Conservation (phyloP, 2,888 invertebrate species). For the Abscondita cerata region DNA sequence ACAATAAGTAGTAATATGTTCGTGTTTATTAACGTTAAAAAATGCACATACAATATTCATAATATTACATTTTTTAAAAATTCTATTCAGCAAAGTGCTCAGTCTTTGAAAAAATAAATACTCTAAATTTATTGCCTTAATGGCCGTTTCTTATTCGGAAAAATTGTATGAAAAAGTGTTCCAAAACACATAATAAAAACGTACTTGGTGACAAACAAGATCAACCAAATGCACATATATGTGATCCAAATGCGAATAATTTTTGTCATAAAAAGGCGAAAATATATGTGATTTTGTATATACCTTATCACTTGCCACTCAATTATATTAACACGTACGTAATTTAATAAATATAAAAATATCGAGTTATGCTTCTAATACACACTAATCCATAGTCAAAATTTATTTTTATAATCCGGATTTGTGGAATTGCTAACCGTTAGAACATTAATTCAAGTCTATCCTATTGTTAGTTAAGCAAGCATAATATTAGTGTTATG, state of each 20-base stretch:
- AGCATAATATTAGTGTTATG: slow-evolving; percentile 18
- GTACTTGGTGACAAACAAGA: too few species aligned
- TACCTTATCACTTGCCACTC: slow-evolving; percentile 17
- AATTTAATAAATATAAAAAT: slow-evolving; percentile 44
- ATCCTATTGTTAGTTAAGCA: slow-evolving; percentile 24
- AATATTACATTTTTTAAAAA: slow-evolving; percentile 41
- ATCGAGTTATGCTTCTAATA: slow-evolving; percentile 34
- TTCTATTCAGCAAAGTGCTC: slow-evolving; percentile 48
- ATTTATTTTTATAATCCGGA: slow-evolving; percentile 10
- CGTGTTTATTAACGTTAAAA: slow-evolving; percentile 44
- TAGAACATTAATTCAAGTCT: slow-evolving; percentile 9
- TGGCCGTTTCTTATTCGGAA: slow-evolving; percentile 9
- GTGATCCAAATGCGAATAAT: background rate
- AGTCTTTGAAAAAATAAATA: slow-evolving; percentile 49
- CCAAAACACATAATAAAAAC: too few species aligned
- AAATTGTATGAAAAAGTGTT: too few species aligned
- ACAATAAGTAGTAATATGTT: slow-evolving; percentile 8
- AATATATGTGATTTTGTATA: slow-evolving; percentile 8
- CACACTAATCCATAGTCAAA: slow-evolving; percentile 11
- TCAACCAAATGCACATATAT: background rate
- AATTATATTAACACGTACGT: slow-evolving; percentile 42
- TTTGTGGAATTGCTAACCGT: slow-evolving; percentile 1
- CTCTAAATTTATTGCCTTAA: slow-evolving; percentile 38
- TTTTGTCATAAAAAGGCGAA: background rate
- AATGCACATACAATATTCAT: slow-evolving; percentile 46